Evolutionary conservation across 2,113 vertebrate genomes (phyloP).

Genomic region (Atrichornis clamosus): DNA sequence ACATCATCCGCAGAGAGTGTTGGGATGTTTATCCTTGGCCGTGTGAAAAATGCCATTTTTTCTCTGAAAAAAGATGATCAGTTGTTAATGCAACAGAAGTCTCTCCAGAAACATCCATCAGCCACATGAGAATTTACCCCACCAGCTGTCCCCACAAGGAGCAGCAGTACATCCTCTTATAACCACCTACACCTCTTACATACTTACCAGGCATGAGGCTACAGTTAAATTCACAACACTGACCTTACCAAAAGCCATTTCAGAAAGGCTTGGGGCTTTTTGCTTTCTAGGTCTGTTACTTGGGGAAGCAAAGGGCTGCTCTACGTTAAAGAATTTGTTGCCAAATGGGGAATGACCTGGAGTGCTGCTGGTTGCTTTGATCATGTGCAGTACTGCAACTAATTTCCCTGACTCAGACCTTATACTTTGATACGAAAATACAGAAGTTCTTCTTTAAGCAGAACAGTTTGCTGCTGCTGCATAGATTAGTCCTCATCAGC

Average conservation of each 20-base stretch:
- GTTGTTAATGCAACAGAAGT: not conserved
- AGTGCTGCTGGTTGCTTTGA: not conserved
- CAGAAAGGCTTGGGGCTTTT: not conserved
- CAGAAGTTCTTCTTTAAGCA: not conserved
- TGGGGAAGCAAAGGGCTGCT: not conserved
- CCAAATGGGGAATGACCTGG: not conserved
- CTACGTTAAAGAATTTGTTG: not conserved
- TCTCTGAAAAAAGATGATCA: constrained; percentile 75
- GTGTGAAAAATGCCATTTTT: constrained; percentile 99
- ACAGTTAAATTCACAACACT: not conserved
- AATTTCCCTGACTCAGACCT: not conserved
- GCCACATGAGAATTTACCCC: not conserved
- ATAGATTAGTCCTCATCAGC: not conserved
- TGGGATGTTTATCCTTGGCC: constrained; percentile 86
- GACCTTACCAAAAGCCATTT: not conserved
- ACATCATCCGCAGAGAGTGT: constrained; percentile 89
- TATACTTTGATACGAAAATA: not conserved
- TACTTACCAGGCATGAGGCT: not conserved
- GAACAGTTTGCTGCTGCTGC: not conserved
- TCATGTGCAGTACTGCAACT: not conserved
- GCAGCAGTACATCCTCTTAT: not conserved
- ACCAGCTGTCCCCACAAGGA: not conserved
- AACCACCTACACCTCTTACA: not conserved
- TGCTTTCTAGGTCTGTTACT: not conserved
- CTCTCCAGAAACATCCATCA: not conserved